These are phyloP conservation scores for Phymorhynchus buccinoides DNA, from an alignment of 1,140 invertebrate species.

Conservation along the genomic window DNA sequence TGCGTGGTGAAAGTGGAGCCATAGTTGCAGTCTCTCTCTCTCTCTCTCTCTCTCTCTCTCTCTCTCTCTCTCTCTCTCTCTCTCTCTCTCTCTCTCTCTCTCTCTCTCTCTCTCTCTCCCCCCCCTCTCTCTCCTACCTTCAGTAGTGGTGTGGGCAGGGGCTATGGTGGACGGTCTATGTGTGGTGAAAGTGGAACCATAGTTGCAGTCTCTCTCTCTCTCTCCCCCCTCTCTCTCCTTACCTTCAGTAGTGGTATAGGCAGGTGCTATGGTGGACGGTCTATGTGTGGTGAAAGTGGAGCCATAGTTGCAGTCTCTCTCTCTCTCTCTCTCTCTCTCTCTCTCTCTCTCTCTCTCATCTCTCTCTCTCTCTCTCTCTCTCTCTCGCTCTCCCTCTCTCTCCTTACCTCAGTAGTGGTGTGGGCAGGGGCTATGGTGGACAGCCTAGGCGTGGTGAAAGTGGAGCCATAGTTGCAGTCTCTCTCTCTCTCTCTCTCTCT, in stretches of 20 bases:
- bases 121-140: neutral
- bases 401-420: too few relatives aligned
- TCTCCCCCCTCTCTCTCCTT: neutral
- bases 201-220: neutral
- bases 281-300: too few relatives aligned
- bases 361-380: neutral
- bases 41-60: neutral
- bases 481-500: neutral
- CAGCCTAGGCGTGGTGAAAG: too few relatives aligned
- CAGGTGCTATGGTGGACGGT: too few relatives aligned
- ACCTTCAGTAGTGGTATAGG: too few relatives aligned
- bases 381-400: conserved; percentile 31
- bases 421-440: too few relatives aligned
- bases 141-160: neutral
- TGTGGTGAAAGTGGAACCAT: neutral
- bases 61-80: neutral
- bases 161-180: too few relatives aligned
- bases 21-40: conserved; percentile 10
- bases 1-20: too few relatives aligned
- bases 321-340: neutral
- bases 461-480: too few relatives aligned
- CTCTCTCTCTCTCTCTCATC: neutral
- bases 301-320: too few relatives aligned
- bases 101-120: conserved; percentile 8
- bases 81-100: neutral